Evolutionary conservation across 2,113 vertebrate genomes (phyloP), one percentile per base, ranked within the genome.

Genomic region (Rana temporaria): DNA sequence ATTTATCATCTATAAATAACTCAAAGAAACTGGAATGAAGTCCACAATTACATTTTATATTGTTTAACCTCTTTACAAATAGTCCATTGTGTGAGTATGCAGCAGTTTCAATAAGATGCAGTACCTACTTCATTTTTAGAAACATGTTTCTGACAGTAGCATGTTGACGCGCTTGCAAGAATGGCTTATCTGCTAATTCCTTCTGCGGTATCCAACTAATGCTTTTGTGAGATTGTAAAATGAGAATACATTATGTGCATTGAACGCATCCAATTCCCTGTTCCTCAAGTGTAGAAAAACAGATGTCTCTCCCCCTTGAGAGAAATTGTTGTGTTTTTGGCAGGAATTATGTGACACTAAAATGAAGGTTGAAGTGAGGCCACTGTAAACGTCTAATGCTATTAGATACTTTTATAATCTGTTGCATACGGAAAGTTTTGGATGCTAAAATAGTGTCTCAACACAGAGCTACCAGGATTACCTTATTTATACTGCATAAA

Each of bases 361-460:
- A 76, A 83, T 55, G 64, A 83, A 83, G 81, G 81, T 83, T 83
- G 72, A 83, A 83, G 81, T 83, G 55, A 83, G 81, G 81, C 81
- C 81, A 76, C 64, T 68, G 81, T 76, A 68, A 83, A 68, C 52
- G 81, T 76, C 81, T 68, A 60, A 67, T 69, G 12, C 71, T 83
- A 83, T 83, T 83, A 83, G 63, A 68, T 76, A 57, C 63, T 83
- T 76, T 48, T 11, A 83, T 56, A 80, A 60, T 48, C 57, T 76
- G 24, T 32, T 83, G 32, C 81, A 76, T 57, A 69, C 53, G 32
- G 17, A 57, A 38, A 75, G 56, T 75, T 62, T 75, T 75, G 32
- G 72, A 42, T 42, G 12, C 18, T 42, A 12, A 48, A 48, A 48
- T 14, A 48, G 42, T 48, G 42, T 48, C 38, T 42, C 42, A 48